Evolutionary conservation across 2,888 invertebrate genomes (phyloP).

Genomic region (Alitta virens): DNA sequence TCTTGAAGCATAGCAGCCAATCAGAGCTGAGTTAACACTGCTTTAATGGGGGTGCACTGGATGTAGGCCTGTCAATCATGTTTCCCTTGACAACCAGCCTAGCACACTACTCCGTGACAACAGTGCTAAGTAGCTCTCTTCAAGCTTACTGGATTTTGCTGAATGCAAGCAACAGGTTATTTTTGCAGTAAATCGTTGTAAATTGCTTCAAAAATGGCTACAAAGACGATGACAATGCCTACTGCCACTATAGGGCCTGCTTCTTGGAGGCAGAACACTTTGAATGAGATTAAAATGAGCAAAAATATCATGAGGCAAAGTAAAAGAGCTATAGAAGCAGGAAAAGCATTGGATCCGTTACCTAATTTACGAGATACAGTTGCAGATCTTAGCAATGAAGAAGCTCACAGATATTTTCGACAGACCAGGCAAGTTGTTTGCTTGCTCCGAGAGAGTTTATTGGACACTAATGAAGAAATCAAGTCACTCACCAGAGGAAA

Average conservation of each 20-base stretch:
- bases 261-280: conserved; percentile 49
- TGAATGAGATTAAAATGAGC: conserved; percentile 51
- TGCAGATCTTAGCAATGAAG: conserved; percentile 52
- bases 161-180: too few species aligned
- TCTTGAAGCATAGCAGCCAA: too few species aligned
- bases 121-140: too few species aligned
- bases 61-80: too few species aligned
- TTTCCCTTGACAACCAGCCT: too few species aligned
- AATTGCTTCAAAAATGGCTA: conserved; percentile 2
- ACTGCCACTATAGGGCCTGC: conserved; percentile 42
- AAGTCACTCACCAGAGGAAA: conserved; percentile 51
- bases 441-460: conserved; percentile 50
- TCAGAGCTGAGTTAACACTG: too few species aligned
- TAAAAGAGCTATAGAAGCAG: conserved; percentile 47
- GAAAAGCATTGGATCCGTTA: conserved; percentile 49
- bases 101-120: too few species aligned
- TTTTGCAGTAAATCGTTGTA: too few species aligned
- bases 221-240: conserved; percentile 3
- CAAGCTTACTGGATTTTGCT: too few species aligned
- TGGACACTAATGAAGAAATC: conserved; percentile 56
- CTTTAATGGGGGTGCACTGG: too few species aligned
- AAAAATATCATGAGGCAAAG: conserved; percentile 48
- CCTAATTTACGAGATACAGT: conserved; percentile 54
- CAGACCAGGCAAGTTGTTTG: conserved; percentile 51
- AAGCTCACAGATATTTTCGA: conserved; percentile 51